Evolutionary conservation across 2,888 invertebrate genomes (phyloP).

Genomic region (Drosophila setosimentum): DNA sequence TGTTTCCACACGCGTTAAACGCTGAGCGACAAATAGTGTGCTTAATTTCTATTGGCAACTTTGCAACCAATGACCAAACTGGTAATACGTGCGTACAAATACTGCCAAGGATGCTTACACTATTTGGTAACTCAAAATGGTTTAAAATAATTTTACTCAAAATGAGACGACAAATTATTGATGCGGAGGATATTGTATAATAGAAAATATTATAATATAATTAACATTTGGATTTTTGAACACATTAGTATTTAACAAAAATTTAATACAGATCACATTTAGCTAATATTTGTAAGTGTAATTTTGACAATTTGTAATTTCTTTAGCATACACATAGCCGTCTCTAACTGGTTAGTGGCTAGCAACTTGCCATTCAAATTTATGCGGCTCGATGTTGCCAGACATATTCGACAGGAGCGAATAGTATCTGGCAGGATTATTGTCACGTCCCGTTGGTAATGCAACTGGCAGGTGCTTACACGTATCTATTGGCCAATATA

Average conservation of each 20-base stretch:
- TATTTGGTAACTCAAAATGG: background rate
- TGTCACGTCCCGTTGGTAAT: background rate
- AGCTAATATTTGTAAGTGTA: background rate
- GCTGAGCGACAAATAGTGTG: background rate
- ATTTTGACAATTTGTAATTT: background rate
- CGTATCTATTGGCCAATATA: background rate
- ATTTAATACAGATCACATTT: background rate
- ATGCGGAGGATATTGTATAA: background rate
- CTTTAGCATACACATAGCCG: background rate
- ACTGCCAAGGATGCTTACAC: background rate
- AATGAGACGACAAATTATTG: background rate
- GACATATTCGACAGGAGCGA: background rate
- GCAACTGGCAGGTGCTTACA: too few relatives aligned
- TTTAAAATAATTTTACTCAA: background rate
- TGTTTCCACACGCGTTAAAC: background rate
- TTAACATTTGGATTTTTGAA: background rate
- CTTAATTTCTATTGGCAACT: background rate
- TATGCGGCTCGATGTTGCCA: background rate
- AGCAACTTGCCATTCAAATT: background rate
- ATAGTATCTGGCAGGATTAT: background rate
- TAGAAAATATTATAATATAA: background rate
- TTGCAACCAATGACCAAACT: background rate
- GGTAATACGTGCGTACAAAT: background rate
- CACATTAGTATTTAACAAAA: background rate
- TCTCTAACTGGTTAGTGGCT: background rate